phyloP scores from a whole-genome alignment of 2,113 vertebrate species.

The Scartelaos histophorus region DNA sequence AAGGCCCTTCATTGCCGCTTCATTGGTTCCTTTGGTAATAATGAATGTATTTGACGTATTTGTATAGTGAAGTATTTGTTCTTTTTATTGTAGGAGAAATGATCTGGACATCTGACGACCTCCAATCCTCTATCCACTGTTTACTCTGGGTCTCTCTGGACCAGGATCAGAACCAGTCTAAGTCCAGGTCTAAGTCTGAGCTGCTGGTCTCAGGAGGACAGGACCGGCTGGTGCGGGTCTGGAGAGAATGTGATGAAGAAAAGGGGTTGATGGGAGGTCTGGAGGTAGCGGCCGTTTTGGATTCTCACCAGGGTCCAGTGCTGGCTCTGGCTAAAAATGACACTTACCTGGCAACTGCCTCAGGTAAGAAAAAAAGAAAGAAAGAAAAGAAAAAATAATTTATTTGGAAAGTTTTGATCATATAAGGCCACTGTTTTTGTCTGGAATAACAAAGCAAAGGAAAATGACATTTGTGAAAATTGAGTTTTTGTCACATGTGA shows the following conservation, averaged over 20 bases:
- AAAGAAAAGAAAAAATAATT: no score
- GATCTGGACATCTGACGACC: slow-evolving; percentile 39
- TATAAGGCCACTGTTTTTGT: no score
- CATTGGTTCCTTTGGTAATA: no score
- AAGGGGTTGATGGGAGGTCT: slow-evolving; percentile 12
- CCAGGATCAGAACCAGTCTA: neutral
- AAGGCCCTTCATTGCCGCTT: no score
- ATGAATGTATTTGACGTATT: no score
- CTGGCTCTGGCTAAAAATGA: slow-evolving; percentile 76
- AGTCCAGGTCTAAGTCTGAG: neutral
- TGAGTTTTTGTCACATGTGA: no score
- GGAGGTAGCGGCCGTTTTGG: slow-evolving; percentile 50
- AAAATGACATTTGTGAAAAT: no score
- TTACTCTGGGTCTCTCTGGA: slow-evolving; percentile 72
- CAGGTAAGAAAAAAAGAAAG: slow-evolving; percentile 72
- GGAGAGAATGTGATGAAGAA: slow-evolving; percentile 54
- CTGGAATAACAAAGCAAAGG: no score
- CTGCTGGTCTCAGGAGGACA: slow-evolving; percentile 75
- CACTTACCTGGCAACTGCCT: slow-evolving; percentile 78
- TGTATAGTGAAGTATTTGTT: neutral
- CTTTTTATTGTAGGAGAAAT: slow-evolving; percentile 60
- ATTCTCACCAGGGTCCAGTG: slow-evolving; percentile 61
- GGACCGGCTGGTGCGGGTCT: slow-evolving; percentile 76
- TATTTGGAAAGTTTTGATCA: neutral
- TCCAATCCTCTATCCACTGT: slow-evolving; percentile 63